Conservation (phyloP, 2,113 vertebrate genomes). For the Callionymus lyra region DNA sequence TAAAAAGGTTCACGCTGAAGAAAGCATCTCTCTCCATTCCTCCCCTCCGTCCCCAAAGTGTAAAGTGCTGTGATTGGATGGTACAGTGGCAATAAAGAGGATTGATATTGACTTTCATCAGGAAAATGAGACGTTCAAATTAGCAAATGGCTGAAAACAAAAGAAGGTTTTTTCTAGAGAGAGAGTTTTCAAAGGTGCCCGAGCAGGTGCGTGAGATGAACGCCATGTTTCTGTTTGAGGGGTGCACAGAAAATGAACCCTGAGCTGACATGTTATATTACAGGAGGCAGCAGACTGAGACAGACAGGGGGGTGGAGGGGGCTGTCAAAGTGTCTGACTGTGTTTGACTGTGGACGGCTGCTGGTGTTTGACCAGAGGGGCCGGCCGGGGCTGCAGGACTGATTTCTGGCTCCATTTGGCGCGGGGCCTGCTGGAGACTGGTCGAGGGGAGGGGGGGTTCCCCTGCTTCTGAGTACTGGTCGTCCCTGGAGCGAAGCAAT, state of each 20-base stretch:
- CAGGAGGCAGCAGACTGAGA: conserved; percentile 62
- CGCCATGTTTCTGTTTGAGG: conserved; percentile 17
- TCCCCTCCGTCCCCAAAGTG: conserved; percentile 31
- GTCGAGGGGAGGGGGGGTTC: conserved; percentile 22
- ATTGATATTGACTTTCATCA: conserved; percentile 25
- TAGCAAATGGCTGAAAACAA: conserved; percentile 10
- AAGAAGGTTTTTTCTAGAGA: no score
- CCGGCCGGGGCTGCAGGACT: conserved; percentile 37
- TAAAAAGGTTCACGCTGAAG: conserved; percentile 43
- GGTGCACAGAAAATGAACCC: conserved; percentile 34
- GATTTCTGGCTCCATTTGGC: conserved; percentile 46
- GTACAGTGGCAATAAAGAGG: conserved; percentile 21
- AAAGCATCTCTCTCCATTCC: conserved; percentile 47
- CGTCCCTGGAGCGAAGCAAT: conserved; percentile 52
- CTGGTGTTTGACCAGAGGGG: conserved; percentile 42
- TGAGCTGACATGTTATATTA: conserved; percentile 57
- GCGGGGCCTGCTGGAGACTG: conserved; percentile 37
- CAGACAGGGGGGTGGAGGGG: conserved; percentile 23
- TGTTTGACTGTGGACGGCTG: conserved; percentile 37
- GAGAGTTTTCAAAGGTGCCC: conserved; percentile 6
- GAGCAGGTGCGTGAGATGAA: conserved; percentile 6
- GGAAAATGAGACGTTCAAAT: conserved; percentile 26
- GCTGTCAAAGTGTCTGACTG: conserved; percentile 55
- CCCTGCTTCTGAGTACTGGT: conserved; percentile 26
- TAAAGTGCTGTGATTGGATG: conserved; percentile 30